These are phyloP conservation scores for Synergus gifuensis DNA, from an alignment of 2,888 invertebrate genomes.

Conservation along the genomic window DNA sequence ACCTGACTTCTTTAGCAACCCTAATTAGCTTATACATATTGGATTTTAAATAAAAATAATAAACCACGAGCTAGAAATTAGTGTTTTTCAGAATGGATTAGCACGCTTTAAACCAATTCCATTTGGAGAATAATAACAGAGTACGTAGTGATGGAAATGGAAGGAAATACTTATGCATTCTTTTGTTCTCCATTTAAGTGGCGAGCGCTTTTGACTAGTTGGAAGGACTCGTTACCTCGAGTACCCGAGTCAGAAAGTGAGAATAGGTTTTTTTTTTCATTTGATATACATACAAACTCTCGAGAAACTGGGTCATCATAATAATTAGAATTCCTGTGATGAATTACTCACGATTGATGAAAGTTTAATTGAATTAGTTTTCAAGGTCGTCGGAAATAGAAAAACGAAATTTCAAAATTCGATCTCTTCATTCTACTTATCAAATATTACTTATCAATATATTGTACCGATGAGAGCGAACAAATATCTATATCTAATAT, in stretches of 20 bases:
- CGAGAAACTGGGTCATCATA: not conserved
- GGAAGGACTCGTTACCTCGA: conserved; percentile 21
- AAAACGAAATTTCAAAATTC: not conserved
- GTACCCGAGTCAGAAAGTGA: not conserved
- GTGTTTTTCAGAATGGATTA: too few relatives aligned
- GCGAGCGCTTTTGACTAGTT: not conserved
- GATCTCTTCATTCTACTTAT: too few relatives aligned
- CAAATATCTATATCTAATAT: too few relatives aligned
- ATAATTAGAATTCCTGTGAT: not conserved
- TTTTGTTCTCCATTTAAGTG: conserved; percentile 5
- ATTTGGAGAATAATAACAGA: too few relatives aligned
- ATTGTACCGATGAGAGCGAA: too few relatives aligned
- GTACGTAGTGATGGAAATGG: too few relatives aligned
- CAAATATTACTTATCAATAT: too few relatives aligned
- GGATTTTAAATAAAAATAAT: too few relatives aligned
- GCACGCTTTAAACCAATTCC: too few relatives aligned
- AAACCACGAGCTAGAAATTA: too few relatives aligned
- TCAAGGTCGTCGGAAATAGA: not conserved
- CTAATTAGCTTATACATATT: too few relatives aligned
- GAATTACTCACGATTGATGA: not conserved
- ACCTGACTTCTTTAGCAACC: too few relatives aligned
- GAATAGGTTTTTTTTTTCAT: not conserved
- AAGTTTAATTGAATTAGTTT: conserved; percentile 25
- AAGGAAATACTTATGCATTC: not conserved
- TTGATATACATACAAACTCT: not conserved